Base-by-base conservation (phyloP, 2,797 vertebrate genomes). In the Micropoecilia bifurca region DNA sequence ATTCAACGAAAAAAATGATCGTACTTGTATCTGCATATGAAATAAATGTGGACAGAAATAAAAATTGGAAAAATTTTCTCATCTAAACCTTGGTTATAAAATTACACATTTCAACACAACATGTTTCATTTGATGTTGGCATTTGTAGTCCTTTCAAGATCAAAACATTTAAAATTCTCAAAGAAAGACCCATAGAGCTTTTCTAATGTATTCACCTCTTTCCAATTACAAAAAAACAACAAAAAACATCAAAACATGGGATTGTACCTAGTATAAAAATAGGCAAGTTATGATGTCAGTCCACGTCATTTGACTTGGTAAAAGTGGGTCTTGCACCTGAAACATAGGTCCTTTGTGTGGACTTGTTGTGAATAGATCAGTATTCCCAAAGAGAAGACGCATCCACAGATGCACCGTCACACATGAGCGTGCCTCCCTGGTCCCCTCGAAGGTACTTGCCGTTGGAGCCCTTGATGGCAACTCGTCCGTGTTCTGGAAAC, bases 381-480 rank as follows among this genome's bases (percentile, higher is more conserved):
- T 97, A 98, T 88, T 99, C 98, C 98, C 98, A 99, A 77, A 98
- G 96, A 20, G 96, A 96, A 9, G 95, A 94, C 6, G 80, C 85
- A 18, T 96, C 93, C 2, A 97, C 95, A 0, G 81, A 87, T 48
- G 95, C 93, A 0, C 96, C 96, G 12, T 98, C 97, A 0, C 97
- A 97, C 0, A 97, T 97, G 61, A 99, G 95, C 25, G 97, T 97
- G 72, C 98, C 98, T 0, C 97, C 97, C 9, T 97, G 97, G 88
- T 98, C 97, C 18, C 98, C 97, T 0, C 97, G 96, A 66, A 99
- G 96, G 91, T 99, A 99, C 91, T 96, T 96, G 77, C 96, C 97
- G 0, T 97, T 97, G 80, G 96, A 96, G 50, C 95, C 94, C 75
- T 97, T 97, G 91, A 99, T 98, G 83, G 96, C 98, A 45, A 98